A percentile compares a stretch with the other conserved stretches of the same genome.
Evolutionary conservation across 2,797 vertebrate genomes (phyloP).

Genomic region (Xenopus petersii): DNA sequence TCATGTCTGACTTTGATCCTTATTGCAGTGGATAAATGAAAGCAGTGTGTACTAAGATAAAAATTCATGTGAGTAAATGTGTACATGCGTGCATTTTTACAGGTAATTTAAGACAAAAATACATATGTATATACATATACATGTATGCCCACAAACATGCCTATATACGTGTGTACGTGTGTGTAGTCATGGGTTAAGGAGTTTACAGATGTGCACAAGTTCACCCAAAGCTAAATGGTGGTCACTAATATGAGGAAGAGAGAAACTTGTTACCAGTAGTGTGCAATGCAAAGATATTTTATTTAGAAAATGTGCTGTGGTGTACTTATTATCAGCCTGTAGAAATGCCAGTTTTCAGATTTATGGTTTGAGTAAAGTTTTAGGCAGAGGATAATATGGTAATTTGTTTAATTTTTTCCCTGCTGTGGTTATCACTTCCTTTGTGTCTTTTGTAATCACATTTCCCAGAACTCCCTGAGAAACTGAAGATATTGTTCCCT

Average conservation of each 20-base stretch:
- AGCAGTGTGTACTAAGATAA: background rate
- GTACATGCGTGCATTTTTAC: background rate
- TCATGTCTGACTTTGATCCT: constrained; percentile 9
- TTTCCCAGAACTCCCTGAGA: constrained; percentile 21
- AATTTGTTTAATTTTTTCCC: background rate
- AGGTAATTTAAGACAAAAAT: too few species aligned
- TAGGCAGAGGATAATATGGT: background rate
- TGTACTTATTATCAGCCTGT: background rate
- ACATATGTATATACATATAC: background rate
- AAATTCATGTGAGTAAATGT: background rate
- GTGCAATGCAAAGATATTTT: background rate
- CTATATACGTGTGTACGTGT: background rate
- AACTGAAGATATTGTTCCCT: background rate
- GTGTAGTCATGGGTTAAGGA: background rate
- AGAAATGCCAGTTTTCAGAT: background rate
- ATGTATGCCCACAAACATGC: background rate
- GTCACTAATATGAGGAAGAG: background rate
- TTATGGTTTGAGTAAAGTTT: background rate
- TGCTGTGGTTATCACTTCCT: constrained; percentile 14
- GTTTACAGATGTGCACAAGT: background rate
- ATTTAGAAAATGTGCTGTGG: background rate
- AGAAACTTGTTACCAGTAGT: background rate
- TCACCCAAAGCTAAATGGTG: too few species aligned
- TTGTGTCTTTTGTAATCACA: constrained; percentile 7
- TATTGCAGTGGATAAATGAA: background rate